phyloP scores from a whole-genome alignment of 2,888 invertebrate species.

The Helobdella robusta region DNA sequence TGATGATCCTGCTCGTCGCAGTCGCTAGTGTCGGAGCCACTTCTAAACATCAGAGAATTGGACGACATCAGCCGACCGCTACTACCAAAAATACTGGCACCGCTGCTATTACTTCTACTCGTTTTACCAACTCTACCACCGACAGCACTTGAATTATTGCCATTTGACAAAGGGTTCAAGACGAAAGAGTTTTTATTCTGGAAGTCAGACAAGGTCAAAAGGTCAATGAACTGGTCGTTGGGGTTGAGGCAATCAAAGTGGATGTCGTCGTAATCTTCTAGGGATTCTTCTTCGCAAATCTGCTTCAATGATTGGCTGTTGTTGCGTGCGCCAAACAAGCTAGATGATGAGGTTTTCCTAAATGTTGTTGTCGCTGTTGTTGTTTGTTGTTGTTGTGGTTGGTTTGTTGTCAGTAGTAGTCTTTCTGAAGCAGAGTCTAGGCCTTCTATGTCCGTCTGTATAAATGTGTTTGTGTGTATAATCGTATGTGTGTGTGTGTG shows the following conservation, averaged over 20 bases:
- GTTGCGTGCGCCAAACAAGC: conserved; percentile 7
- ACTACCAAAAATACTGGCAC: too few species aligned
- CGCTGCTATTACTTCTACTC: not conserved
- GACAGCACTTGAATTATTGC: too few species aligned
- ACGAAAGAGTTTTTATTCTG: too few species aligned
- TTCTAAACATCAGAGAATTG: too few species aligned
- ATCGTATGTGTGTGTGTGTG: not conserved
- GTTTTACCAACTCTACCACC: conserved; percentile 11
- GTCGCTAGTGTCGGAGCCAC: conserved; percentile 86
- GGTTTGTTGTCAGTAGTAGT: too few species aligned
- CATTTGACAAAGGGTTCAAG: too few species aligned
- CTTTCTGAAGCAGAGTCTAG: too few species aligned
- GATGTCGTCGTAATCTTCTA: conserved; percentile 1
- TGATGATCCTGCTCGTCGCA: conserved; percentile 50
- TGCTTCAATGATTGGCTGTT: conserved; percentile 4
- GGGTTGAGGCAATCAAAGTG: not conserved
- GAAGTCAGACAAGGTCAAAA: not conserved
- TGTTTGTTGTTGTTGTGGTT: too few species aligned
- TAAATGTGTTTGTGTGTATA: not conserved
- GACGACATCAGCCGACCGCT: conserved; percentile 43
- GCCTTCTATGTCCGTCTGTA: not conserved
- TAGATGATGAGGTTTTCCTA: conserved; percentile 11
- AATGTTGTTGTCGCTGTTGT: not conserved
- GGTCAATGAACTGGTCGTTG: not conserved
- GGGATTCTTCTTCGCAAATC: conserved; percentile 5